These are phyloP conservation scores for Halcyon leucocephala DNA, from an alignment of 2,797 vertebrate genomes.

Conservation along the genomic window DNA sequence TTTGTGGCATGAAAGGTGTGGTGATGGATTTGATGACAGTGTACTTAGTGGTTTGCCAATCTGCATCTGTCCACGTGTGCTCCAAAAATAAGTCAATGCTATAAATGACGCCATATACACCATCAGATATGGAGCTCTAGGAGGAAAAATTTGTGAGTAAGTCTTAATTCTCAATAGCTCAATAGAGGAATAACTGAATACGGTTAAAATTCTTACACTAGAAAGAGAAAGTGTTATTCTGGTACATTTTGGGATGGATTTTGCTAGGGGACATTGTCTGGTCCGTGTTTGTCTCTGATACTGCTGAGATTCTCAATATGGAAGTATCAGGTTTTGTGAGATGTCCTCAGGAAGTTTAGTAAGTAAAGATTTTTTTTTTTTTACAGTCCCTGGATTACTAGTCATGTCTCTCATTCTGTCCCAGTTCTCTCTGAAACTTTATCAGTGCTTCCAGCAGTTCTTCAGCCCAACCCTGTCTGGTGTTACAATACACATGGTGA, in stretches of 20 bases:
- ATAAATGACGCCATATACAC: conserved; percentile 51
- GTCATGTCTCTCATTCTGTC: neutral
- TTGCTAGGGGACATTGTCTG: neutral
- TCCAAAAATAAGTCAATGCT: conserved; percentile 65
- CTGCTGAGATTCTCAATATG: neutral
- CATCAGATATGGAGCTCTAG: conserved; percentile 61
- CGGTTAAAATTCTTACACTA: neutral
- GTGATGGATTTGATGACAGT: conserved; percentile 57
- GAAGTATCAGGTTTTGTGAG: neutral
- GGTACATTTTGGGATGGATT: neutral
- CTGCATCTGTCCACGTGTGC: conserved; percentile 56
- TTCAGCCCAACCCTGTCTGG: neutral
- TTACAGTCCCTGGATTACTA: neutral
- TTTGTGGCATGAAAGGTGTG: conserved; percentile 66
- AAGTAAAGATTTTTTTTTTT: neutral
- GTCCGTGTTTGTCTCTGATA: neutral
- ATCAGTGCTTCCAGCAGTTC: neutral
- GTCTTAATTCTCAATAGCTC: neutral
- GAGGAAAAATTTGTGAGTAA: neutral
- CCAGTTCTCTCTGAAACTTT: neutral
- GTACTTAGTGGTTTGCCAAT: conserved; percentile 61
- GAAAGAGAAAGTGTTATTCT: neutral
- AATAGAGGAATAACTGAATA: neutral
- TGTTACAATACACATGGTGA: neutral
- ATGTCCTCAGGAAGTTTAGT: neutral